These are phyloP conservation scores for Platycnemis pennipes DNA, from an alignment of 2,888 invertebrate genomes.

Conservation along the genomic window DNA sequence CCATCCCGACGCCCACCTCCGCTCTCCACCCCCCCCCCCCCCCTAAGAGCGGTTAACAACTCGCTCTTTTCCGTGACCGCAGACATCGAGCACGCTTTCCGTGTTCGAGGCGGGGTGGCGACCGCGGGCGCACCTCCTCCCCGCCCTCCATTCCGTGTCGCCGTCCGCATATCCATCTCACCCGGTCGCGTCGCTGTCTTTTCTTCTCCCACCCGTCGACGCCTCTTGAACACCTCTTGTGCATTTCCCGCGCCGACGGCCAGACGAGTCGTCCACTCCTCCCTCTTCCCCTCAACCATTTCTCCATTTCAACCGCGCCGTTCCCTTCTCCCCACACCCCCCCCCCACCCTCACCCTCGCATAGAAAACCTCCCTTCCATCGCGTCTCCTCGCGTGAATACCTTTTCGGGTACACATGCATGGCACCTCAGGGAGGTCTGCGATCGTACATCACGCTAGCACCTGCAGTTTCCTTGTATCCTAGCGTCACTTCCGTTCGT, in stretches of 20 bases:
- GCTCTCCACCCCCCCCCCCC: not conserved
- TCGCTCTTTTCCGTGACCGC: slow-evolving; percentile 44
- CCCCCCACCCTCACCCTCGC: too few species aligned
- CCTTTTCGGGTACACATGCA: not conserved
- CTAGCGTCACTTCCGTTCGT: not conserved
- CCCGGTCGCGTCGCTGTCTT: not conserved
- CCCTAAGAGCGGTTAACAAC: not conserved
- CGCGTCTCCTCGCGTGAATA: not conserved
- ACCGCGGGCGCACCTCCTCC: not conserved
- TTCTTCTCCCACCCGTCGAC: not conserved
- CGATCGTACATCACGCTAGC: not conserved
- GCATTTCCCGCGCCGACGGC: slow-evolving; percentile 17
- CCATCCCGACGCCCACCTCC: not conserved
- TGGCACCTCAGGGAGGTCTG: not conserved
- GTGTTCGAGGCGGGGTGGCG: not conserved
- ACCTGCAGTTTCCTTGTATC: not conserved
- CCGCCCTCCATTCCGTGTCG: not conserved
- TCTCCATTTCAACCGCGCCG: too few species aligned
- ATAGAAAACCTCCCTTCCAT: not conserved
- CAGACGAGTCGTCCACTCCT: too few species aligned
- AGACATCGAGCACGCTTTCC: slow-evolving; percentile 48
- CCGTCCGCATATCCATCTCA: slow-evolving; percentile 19
- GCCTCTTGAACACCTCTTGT: slow-evolving; percentile 37
- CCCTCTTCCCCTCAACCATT: too few species aligned
- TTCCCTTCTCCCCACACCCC: not conserved